A percentile compares a stretch with the other conserved stretches of the same genome.
Evolutionary conservation across 2,113 vertebrate species (phyloP).

Genomic region (Colossoma macropomum): DNA sequence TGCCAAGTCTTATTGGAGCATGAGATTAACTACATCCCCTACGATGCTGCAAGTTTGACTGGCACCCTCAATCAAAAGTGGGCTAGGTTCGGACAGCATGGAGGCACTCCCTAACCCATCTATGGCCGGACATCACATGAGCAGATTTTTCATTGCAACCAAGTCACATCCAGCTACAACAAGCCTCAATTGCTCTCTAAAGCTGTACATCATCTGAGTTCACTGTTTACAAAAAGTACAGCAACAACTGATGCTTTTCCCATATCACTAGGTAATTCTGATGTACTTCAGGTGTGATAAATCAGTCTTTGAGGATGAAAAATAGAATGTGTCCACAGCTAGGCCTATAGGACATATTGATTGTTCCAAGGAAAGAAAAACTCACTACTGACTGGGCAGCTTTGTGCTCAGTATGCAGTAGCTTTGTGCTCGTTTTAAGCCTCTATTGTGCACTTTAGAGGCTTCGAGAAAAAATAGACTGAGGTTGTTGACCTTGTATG

Average conservation of each 20-base stretch:
- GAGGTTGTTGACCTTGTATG: neutral
- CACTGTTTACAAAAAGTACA: neutral
- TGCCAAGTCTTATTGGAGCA: conserved; percentile 25
- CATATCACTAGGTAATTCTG: neutral
- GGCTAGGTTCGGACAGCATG: conserved; percentile 1
- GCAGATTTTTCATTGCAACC: conserved; percentile 18
- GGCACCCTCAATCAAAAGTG: conserved; percentile 19
- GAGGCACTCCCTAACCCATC: neutral
- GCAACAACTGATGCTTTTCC: neutral
- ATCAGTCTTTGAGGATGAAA: neutral
- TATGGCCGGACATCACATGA: neutral
- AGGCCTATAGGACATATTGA: conserved; percentile 15
- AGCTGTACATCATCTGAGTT: neutral
- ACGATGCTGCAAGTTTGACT: conserved; percentile 50
- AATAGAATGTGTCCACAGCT: neutral
- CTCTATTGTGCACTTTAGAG: conserved; percentile 11
- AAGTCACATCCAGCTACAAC: conserved; percentile 33
- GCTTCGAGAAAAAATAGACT: neutral
- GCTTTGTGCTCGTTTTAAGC: neutral
- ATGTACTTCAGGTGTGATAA: neutral
- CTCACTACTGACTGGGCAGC: neutral
- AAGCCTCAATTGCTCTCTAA: conserved; percentile 37
- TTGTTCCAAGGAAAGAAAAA: neutral
- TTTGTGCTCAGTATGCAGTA: no score
- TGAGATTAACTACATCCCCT: conserved; percentile 47